phyloP scores from a whole-genome alignment of 2,888 invertebrate genomes.

The Cosmia trapezina region DNA sequence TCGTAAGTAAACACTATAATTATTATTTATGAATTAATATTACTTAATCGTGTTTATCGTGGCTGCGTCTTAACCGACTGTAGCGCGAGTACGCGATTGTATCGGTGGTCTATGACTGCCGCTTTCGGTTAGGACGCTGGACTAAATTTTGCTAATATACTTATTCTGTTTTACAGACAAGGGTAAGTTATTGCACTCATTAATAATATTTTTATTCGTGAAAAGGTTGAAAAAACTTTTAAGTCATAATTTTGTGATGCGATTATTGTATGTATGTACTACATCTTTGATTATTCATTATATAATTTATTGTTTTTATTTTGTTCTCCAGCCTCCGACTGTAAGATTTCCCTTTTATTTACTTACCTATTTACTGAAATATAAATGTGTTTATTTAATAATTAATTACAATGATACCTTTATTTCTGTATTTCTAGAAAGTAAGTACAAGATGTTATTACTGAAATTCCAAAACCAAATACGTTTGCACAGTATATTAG shows the following conservation, averaged over 20 bases:
- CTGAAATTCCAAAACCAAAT: no score
- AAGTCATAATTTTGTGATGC: not conserved
- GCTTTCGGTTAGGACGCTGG: not conserved
- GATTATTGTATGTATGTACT: not conserved
- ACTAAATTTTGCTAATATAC: no score
- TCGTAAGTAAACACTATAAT: not conserved
- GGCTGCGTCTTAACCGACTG: no score
- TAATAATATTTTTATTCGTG: not conserved
- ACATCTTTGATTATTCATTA: not conserved
- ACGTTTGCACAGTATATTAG: no score
- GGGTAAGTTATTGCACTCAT: not conserved
- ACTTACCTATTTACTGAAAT: not conserved
- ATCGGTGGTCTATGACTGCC: not conserved
- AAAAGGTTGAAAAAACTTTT: not conserved
- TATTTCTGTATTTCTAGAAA: constrained; percentile 10
- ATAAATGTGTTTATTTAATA: not conserved
- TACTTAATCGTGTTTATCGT: not conserved
- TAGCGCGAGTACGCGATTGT: not conserved
- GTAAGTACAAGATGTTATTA: not conserved
- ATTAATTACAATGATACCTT: not conserved
- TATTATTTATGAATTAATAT: no score
- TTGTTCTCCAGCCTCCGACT: not conserved
- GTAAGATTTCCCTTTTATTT: constrained; percentile 5
- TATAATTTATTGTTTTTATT: not conserved
- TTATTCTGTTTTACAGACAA: not conserved